Percentiles rank a stretch among this genome's conserved stretches.
Conservation (phyloP, 1,140 invertebrate genomes). For the Caerostris extrusa region DNA sequence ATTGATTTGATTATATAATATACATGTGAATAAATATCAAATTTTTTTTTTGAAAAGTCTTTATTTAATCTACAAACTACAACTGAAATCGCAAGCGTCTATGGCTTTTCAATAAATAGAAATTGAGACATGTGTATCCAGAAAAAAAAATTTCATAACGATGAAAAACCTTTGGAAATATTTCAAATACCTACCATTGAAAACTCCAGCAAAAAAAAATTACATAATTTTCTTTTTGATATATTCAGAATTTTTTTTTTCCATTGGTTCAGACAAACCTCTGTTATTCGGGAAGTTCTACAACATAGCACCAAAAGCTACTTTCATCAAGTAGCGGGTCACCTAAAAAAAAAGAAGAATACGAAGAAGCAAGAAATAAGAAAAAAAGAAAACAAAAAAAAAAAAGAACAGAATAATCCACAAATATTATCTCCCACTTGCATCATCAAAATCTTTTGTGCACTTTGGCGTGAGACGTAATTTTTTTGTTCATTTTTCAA, state of each 20-base stretch:
- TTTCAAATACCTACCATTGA: too few relatives aligned
- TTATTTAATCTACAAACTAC: too few relatives aligned
- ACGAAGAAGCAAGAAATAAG: neutral
- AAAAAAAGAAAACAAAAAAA: neutral
- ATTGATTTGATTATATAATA: too few relatives aligned
- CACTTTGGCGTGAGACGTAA: conserved; percentile 3
- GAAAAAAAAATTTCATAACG: too few relatives aligned
- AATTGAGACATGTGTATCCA: too few relatives aligned
- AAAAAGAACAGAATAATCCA: neutral
- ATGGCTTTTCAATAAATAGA: too few relatives aligned
- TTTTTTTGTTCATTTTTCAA: conserved; percentile 18
- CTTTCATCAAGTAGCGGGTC: neutral
- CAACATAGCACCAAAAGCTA: neutral
- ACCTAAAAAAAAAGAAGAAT: conserved; percentile 17
- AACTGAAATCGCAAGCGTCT: too few relatives aligned
- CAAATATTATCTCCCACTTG: neutral
- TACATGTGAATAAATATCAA: too few relatives aligned
- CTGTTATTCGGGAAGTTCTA: neutral
- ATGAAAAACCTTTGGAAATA: too few relatives aligned
- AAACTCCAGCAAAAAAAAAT: too few relatives aligned
- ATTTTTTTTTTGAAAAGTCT: too few relatives aligned
- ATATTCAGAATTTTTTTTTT: neutral
- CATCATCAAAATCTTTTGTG: conserved; percentile 8
- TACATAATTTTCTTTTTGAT: too few relatives aligned
- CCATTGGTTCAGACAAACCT: neutral